Percentiles rank a stretch among this genome's conserved stretches.
Evolutionary conservation across 2,888 invertebrate genomes (phyloP).

Genomic region (Ochropleura leucogaster): DNA sequence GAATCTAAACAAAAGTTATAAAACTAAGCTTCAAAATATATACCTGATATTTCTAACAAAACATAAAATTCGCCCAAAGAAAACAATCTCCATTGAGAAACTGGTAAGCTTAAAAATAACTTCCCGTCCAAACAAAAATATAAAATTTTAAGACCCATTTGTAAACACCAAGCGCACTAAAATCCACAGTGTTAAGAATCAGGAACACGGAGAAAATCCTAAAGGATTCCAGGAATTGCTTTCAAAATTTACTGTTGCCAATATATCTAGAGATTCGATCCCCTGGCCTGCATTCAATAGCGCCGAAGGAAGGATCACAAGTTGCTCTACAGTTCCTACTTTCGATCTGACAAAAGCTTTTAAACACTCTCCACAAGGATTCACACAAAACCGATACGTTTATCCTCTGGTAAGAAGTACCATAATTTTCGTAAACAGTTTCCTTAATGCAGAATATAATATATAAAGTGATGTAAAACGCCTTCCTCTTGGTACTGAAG

Average conservation of each 20-base stretch:
- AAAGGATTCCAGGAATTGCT: constrained; percentile 60
- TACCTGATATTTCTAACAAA: not conserved
- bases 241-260: constrained; percentile 60
- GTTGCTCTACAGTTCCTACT: constrained; percentile 65
- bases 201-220: constrained; percentile 58
- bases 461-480: constrained; percentile 73
- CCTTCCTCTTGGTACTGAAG: constrained; percentile 63
- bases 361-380: constrained; percentile 72
- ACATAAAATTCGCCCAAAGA: not conserved
- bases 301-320: constrained; percentile 67
- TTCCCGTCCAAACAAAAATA: constrained; percentile 3
- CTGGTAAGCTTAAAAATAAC: not conserved
- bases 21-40: not conserved
- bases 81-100: not conserved
- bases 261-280: constrained; percentile 63
- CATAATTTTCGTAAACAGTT: constrained; percentile 79
- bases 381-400: constrained; percentile 73
- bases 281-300: constrained; percentile 63
- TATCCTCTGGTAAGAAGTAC: constrained; percentile 65
- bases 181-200: constrained; percentile 52
- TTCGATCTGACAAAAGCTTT: constrained; percentile 74
- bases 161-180: constrained; percentile 37
- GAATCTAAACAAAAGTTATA: not conserved
- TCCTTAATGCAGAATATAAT: constrained; percentile 71
- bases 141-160: constrained; percentile 44